Evolutionary conservation across 2,113 vertebrate species (phyloP), one percentile per base, ranked within the genome.

Genomic region (Castor canadensis): DNA sequence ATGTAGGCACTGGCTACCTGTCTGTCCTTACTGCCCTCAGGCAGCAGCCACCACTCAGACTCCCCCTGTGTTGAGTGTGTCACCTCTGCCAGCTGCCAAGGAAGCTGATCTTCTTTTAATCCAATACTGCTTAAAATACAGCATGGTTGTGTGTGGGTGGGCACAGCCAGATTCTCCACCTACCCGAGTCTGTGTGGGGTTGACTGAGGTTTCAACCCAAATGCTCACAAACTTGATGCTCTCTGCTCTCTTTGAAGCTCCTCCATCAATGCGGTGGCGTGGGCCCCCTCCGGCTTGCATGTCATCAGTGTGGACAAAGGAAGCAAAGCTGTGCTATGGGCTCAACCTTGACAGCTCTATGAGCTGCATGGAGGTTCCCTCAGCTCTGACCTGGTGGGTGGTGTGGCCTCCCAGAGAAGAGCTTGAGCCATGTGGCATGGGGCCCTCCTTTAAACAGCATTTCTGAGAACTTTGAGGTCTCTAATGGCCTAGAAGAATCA

Each of bases 261-360:
- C 3, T 98, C 99, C 45, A 98, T 99, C 97, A 99, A 99, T 91
- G 99, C 99, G 0, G 99, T 99, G 11, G 99, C 99, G 0, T 99
- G 99, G 99, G 99, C 99, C 0, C 99, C 99, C 0, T 99, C 99
- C 0, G 99, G 99, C 66, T 93, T 98, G 2, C 99, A 99, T 0
- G 99, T 99, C 58, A 98, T 99, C 95, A 99, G 99, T 24, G 99
- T 99, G 98, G 99, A 99, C 98, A 99, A 99, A 96, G 99, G 99
- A 96, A 99, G 98, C 98, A 99, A 98, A 94, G 99, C 99, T 35
- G 99, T 99, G 92, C 98, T 99, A 66, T 99, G 99, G 99, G 98
- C 99, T 1, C 99, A 99, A 52, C 98, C 99, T 58, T 99, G 98
- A 99, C 76, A 85, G 3, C 58, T 79, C 91, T n/a, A 12, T 75